phyloP scores from a whole-genome alignment of 2,113 vertebrate genomes.

The Dolichotis patagonum region DNA sequence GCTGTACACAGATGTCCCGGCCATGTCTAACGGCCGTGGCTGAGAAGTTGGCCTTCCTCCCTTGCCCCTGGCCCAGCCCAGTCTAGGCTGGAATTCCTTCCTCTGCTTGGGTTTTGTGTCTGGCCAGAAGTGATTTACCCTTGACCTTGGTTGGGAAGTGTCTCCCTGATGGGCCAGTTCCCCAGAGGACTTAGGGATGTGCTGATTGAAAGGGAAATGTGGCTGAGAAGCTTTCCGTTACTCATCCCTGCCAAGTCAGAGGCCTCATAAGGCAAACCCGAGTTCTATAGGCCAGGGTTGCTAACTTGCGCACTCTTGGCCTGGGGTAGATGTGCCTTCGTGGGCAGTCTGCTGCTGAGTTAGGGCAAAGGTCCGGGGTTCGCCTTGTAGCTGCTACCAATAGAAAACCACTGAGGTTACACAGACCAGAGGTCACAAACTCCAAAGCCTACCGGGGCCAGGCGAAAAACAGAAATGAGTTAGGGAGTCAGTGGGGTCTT shows the following conservation, averaged over 20 bases:
- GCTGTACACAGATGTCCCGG: background rate
- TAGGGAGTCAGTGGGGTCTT: background rate
- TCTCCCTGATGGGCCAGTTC: background rate
- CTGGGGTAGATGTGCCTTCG: background rate
- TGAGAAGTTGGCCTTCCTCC: background rate
- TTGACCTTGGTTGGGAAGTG: constrained; percentile 42
- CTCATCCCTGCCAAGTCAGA: background rate
- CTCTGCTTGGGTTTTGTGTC: constrained; percentile 60
- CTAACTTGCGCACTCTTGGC: background rate
- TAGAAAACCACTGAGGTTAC: background rate
- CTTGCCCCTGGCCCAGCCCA: background rate
- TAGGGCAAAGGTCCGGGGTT: background rate
- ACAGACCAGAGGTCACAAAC: background rate
- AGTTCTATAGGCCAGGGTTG: background rate
- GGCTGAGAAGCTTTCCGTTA: background rate
- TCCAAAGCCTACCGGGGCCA: background rate
- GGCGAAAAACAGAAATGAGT: background rate
- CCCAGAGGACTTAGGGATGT: background rate
- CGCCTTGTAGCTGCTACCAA: background rate
- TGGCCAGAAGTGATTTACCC: constrained; percentile 29
- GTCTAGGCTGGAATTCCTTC: background rate
- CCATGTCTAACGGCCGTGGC: background rate
- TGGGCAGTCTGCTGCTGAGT: background rate
- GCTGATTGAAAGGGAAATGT: background rate
- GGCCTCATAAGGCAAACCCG: background rate